These are phyloP conservation scores for Paratilapia polleni DNA, from an alignment of 2,113 vertebrate species.

Conservation along the genomic window DNA sequence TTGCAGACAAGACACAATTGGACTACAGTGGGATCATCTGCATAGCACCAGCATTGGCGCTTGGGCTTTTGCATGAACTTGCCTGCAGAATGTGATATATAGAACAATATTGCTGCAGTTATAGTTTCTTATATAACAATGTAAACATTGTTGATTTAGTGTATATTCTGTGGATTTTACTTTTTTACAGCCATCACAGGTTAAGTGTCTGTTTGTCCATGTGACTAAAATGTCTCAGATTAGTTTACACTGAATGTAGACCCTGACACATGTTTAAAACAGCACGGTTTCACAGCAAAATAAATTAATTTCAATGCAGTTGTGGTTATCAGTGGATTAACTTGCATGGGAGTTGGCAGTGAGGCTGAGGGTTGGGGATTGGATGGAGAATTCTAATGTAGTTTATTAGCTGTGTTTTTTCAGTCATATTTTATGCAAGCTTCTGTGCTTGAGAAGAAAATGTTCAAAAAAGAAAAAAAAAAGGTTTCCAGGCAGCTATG, in stretches of 20 bases:
- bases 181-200: not conserved
- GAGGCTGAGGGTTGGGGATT: not conserved
- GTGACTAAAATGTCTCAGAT: not conserved
- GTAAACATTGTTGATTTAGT: not conserved
- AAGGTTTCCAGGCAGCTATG: not conserved
- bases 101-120: not conserved
- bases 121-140: not conserved
- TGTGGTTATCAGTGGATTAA: not conserved
- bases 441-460: not conserved
- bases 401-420: not conserved
- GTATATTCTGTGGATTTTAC: not conserved
- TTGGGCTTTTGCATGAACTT: not conserved
- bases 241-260: not conserved
- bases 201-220: not conserved
- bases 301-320: not conserved
- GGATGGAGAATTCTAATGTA: not conserved
- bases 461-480: not conserved
- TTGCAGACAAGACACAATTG: conserved; percentile 14
- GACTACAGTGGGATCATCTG: not conserved
- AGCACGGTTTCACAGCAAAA: not conserved
- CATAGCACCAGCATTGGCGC: not conserved
- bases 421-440: not conserved
- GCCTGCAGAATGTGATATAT: not conserved
- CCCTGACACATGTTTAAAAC: not conserved
- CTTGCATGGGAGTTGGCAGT: not conserved